These are phyloP conservation scores for Cremastobaeus sp. DNA, from an alignment of 2,888 invertebrate species.

Conservation along the genomic window DNA sequence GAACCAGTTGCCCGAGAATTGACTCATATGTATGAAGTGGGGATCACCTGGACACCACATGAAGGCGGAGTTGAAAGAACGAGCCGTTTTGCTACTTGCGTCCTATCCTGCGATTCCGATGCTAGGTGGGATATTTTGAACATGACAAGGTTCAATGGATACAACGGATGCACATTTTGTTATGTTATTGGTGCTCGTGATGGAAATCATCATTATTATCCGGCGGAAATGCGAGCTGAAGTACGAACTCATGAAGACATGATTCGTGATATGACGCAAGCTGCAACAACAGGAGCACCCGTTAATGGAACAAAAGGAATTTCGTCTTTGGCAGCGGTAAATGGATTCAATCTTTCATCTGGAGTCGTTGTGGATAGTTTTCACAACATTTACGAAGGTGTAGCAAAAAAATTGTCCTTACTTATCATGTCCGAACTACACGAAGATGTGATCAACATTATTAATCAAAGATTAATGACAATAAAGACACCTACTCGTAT, in stretches of 20 bases:
- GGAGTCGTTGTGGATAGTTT: constrained; percentile 3
- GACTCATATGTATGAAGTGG: constrained; percentile 13
- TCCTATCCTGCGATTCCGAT: constrained; percentile 22
- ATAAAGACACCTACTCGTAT: background rate
- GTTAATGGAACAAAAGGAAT: constrained; percentile 10
- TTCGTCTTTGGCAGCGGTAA: background rate
- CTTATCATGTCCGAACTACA: background rate
- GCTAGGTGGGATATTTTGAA: constrained; percentile 25
- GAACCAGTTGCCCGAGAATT: constrained; percentile 9
- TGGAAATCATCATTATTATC: background rate
- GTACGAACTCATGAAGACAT: constrained; percentile 10
- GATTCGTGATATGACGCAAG: background rate
- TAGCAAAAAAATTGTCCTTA: background rate
- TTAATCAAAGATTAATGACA: background rate
- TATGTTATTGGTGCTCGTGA: background rate
- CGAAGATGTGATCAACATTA: background rate
- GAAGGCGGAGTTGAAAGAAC: constrained; percentile 2
- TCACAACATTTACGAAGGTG: constrained; percentile 3
- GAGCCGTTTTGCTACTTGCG: constrained; percentile 3
- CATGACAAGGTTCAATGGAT: constrained; percentile 16
- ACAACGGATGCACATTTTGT: constrained; percentile 16
- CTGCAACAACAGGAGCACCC: background rate
- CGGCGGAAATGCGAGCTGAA: background rate
- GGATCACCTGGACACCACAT: constrained; percentile 12
- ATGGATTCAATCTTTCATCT: background rate